Percentiles rank a stretch among this genome's conserved stretches.
Evolutionary conservation across 2,888 invertebrate species (phyloP).

Genomic region (Melitaea athalia): DNA sequence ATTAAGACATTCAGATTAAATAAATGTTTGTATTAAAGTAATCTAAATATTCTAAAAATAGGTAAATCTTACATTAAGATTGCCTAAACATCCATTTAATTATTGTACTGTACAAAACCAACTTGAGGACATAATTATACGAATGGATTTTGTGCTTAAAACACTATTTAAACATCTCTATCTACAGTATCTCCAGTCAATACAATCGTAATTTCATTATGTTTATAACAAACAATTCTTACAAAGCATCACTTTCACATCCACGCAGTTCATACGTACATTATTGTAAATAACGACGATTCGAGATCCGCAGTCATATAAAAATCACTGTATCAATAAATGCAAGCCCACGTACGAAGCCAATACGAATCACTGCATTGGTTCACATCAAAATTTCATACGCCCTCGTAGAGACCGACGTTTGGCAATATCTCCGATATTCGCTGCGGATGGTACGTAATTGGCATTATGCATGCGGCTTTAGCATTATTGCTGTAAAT

Average conservation of each 20-base stretch:
- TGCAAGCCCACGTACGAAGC: constrained; percentile 53
- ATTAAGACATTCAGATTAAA: no score
- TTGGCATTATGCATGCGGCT: constrained; percentile 10
- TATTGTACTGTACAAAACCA: no score
- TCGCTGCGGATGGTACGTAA: constrained; percentile 22
- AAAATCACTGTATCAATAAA: constrained; percentile 29
- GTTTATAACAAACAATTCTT: not conserved
- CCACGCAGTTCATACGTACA: not conserved
- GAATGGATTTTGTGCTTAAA: no score
- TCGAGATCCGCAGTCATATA: constrained; percentile 24
- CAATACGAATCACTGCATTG: constrained; percentile 66
- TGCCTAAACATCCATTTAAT: no score
- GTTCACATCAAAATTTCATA: constrained; percentile 59
- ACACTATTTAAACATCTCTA: no score
- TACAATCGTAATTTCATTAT: not conserved
- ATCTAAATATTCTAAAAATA: no score
- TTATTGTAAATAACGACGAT: constrained; percentile 20
- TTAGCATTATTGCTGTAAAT: constrained; percentile 8
- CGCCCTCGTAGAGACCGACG: constrained; percentile 9
- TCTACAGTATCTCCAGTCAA: no score
- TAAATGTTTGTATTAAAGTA: no score
- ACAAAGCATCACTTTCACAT: not conserved
- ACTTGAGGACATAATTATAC: no score
- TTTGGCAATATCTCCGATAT: constrained; percentile 30
- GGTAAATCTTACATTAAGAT: no score